phyloP scores from a whole-genome alignment of 2,797 vertebrate species.

The Arnoldichthys spilopterus region DNA sequence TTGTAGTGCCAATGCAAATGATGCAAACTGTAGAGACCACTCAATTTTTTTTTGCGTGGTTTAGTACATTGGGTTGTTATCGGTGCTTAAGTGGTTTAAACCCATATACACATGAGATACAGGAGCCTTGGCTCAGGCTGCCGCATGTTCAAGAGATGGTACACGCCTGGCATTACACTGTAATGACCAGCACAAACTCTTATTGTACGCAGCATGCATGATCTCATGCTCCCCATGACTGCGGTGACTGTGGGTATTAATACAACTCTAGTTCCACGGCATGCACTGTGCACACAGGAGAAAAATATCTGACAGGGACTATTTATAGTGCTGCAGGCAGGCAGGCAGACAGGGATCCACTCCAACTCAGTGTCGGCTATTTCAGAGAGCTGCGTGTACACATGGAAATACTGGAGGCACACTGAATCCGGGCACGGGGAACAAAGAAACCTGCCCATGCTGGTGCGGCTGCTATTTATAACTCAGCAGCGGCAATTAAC shows the following conservation, averaged over 20 bases:
- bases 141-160: background rate
- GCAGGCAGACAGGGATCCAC: conserved; percentile 74
- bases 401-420: conserved; percentile 61
- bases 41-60: no score
- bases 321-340: conserved; percentile 78
- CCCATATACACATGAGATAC: background rate
- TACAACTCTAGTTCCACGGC: conserved; percentile 61
- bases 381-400: conserved; percentile 63
- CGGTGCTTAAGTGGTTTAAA: no score
- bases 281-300: conserved; percentile 71
- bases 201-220: conserved; percentile 57
- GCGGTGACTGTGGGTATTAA: conserved; percentile 78
- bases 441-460: conserved; percentile 59
- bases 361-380: conserved; percentile 69
- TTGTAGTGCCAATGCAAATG: background rate
- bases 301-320: conserved; percentile 80
- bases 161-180: background rate
- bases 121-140: background rate
- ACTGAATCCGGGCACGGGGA: conserved; percentile 46
- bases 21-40: background rate
- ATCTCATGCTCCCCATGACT: conserved; percentile 56
- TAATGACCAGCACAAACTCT: conserved; percentile 6
- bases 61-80: no score
- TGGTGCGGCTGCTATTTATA: conserved; percentile 52
- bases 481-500: conserved; percentile 55